Evolutionary conservation across 2,797 vertebrate genomes (phyloP), one percentile per base, ranked within the genome.

Genomic region (Sylvia borin): DNA sequence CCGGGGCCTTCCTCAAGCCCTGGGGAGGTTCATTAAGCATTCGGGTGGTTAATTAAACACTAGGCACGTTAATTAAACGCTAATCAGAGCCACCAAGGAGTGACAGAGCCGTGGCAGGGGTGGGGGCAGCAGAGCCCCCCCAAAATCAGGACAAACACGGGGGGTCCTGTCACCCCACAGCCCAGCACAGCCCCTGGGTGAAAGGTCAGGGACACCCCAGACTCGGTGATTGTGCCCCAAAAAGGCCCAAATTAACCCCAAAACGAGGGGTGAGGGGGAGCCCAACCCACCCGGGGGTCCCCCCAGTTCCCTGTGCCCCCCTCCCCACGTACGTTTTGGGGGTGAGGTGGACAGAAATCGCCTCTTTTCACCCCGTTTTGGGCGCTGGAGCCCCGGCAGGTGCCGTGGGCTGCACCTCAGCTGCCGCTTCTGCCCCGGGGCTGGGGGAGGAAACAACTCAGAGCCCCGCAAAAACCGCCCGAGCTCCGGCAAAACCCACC

Each of bases 401-500:
- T 50, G 83, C 9, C n/a, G n/a, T n/a, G n/a, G 13, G 64, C 55
- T 43, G n/a, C 24, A 3, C 31, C 57, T 55, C 50, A 7, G 48
- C 40, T 8, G 34, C 83, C 29, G 4, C 65, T 17, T 8, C 13
- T 12, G 55, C 73, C 42, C 25, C 3, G n/a, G n/a, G n/a, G 9
- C 2, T 5, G 21, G 58, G 31, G 42, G 57, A 55, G 25, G 19
- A 42, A 78, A 13, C 4, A 34, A 13, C 7, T 1, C 22, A 27
- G 36, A 27, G 4, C 21, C 36, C 36, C 3, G 3, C 0, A 5
- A 16, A 61, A 70, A 43, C 20, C 66, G 7, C 21, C 1, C 0
- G 7, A 36, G 10, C 4, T 15, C 10, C 26, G 9, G 21, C 20
- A 20, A 20, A 31, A 51, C 5, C 21, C 66, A 20, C 0, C 54